These are phyloP conservation scores for Dasyornis broadbenti DNA, from an alignment of 2,113 vertebrate genomes.

Conservation along the genomic window DNA sequence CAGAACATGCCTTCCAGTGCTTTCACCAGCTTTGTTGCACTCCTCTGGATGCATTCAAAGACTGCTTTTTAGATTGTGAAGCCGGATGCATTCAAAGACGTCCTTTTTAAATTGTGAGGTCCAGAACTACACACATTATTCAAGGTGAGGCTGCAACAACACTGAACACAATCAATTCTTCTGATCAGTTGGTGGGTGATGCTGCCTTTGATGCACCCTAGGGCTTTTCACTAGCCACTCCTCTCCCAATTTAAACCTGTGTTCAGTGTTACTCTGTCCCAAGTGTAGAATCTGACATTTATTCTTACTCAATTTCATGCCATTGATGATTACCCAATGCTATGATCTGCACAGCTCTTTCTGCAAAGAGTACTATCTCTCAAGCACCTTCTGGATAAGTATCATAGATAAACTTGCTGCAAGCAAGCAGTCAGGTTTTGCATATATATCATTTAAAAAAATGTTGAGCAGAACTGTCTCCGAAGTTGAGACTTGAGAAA, in stretches of 20 bases:
- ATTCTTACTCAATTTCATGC: background rate
- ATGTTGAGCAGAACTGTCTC: background rate
- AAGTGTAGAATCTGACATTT: background rate
- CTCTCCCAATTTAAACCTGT: background rate
- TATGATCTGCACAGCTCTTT: background rate
- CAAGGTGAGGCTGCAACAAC: rapidly evolving
- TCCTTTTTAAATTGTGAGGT: background rate
- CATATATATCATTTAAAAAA: background rate
- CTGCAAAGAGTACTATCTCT: background rate
- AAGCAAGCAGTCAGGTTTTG: background rate
- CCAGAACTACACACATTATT: background rate
- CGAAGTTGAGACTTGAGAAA: background rate
- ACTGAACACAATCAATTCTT: rapidly evolving
- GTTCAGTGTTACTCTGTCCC: background rate
- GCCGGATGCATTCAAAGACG: background rate
- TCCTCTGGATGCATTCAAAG: background rate
- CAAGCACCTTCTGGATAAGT: background rate
- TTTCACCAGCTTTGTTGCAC: background rate
- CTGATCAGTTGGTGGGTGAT: background rate
- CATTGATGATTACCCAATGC: rapidly evolving
- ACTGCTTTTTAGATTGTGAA: background rate
- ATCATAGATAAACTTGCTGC: background rate
- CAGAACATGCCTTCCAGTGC: background rate
- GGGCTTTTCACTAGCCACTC: background rate
- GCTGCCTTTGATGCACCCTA: background rate